Percentiles rank a stretch among this genome's conserved stretches.
Conservation (phyloP, 2,797 vertebrate species). For the Pseudochirops corinnae region DNA sequence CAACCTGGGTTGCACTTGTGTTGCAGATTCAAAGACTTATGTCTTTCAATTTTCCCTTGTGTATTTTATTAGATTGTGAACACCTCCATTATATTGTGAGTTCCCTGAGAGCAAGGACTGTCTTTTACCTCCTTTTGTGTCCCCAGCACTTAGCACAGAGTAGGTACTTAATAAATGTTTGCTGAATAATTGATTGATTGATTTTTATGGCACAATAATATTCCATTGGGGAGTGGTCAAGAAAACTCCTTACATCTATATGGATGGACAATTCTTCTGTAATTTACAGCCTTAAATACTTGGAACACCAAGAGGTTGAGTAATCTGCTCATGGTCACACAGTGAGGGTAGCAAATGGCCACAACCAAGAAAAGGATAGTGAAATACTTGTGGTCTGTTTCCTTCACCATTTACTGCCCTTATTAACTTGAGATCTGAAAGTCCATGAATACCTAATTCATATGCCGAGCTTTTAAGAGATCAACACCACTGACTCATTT, state of each 20-base stretch:
- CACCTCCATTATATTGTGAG: not conserved
- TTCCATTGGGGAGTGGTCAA: not conserved
- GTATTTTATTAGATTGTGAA: not conserved
- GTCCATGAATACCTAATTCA: not conserved
- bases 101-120: not conserved
- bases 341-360: not conserved
- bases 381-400: not conserved
- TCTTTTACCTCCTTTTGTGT: not conserved
- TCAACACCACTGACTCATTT: not conserved
- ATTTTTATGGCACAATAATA: not conserved
- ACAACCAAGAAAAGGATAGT: not conserved
- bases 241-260: not conserved
- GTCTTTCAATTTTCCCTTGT: not conserved
- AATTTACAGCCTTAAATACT: not conserved
- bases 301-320: not conserved
- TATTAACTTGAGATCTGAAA: not conserved
- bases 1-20: not conserved
- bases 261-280: not conserved
- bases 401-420: not conserved
- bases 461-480: not conserved
- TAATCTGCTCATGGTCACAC: not conserved
- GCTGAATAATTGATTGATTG: not conserved
- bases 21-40: not conserved
- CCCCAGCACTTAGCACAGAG: not conserved
- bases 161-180: not conserved